Conservation (phyloP, 2,888 invertebrate genomes). For the Strigamia transsilvanica region DNA sequence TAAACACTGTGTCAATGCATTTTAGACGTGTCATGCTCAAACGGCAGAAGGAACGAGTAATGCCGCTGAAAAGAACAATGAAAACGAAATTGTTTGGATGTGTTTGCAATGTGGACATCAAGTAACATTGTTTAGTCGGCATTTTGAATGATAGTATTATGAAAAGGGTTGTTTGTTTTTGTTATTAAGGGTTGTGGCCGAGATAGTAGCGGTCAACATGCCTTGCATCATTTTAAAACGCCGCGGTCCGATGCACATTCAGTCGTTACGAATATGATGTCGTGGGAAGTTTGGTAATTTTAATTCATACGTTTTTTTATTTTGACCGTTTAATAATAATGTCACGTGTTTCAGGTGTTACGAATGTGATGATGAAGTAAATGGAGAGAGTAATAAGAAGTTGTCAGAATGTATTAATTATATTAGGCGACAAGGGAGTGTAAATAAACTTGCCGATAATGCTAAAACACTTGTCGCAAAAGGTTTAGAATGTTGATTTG, state of each 20-base stretch:
- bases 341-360: slow-evolving; percentile 70
- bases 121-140: slow-evolving; percentile 46
- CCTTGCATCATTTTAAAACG: slow-evolving; percentile 76
- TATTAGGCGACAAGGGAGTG: slow-evolving; percentile 70
- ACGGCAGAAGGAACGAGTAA: background rate
- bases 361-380: slow-evolving; percentile 76
- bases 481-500: background rate
- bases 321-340: background rate
- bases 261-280: slow-evolving; percentile 75
- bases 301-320: background rate
- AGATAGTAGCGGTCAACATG: slow-evolving; percentile 72
- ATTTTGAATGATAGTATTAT: background rate
- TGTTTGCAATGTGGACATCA: slow-evolving; percentile 81
- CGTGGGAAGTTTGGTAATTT: slow-evolving; percentile 73
- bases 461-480: background rate
- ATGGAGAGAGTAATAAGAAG: slow-evolving; percentile 68
- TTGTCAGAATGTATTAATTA: slow-evolving; percentile 79
- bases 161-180: background rate
- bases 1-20: background rate
- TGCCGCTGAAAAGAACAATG: slow-evolving; percentile 50
- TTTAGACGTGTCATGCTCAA: background rate
- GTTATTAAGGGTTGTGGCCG: slow-evolving; percentile 73
- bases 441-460: background rate
- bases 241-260: slow-evolving; percentile 80
- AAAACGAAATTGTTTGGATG: slow-evolving; percentile 69